phyloP scores from a whole-genome alignment of 2,113 vertebrate genomes.

The Ornithorhynchus anatinus region DNA sequence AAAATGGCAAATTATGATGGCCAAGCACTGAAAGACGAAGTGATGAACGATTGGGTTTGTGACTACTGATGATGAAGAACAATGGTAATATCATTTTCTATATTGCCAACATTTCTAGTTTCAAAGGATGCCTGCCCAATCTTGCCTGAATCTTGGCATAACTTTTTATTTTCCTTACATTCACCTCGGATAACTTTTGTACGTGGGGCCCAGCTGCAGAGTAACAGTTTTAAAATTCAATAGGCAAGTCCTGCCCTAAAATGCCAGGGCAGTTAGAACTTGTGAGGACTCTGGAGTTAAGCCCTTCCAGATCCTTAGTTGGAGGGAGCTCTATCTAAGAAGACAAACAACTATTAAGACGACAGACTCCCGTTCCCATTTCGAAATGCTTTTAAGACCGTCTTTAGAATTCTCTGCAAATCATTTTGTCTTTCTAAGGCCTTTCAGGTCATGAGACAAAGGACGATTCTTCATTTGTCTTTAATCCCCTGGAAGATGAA shows the following conservation, averaged over 20 bases:
- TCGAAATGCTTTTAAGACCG: background rate
- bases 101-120: background rate
- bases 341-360: background rate
- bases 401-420: background rate
- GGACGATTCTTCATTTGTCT: too few relatives aligned
- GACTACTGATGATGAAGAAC: too few relatives aligned
- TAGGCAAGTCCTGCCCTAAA: background rate
- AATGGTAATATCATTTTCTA: background rate
- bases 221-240: background rate
- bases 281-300: background rate
- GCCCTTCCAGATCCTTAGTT: background rate
- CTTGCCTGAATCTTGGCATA: background rate
- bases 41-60: background rate
- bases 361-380: background rate
- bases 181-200: background rate
- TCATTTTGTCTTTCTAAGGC: background rate
- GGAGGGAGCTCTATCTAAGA: background rate
- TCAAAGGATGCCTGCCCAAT: background rate
- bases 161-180: background rate
- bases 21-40: background rate
- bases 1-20: background rate
- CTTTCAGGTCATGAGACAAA: background rate
- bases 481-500: background rate
- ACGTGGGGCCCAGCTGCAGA: background rate
- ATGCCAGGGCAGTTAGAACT: background rate